These are phyloP conservation scores for Galago senegalensis DNA, from an alignment of 2,797 vertebrate genomes.

Conservation along the genomic window DNA sequence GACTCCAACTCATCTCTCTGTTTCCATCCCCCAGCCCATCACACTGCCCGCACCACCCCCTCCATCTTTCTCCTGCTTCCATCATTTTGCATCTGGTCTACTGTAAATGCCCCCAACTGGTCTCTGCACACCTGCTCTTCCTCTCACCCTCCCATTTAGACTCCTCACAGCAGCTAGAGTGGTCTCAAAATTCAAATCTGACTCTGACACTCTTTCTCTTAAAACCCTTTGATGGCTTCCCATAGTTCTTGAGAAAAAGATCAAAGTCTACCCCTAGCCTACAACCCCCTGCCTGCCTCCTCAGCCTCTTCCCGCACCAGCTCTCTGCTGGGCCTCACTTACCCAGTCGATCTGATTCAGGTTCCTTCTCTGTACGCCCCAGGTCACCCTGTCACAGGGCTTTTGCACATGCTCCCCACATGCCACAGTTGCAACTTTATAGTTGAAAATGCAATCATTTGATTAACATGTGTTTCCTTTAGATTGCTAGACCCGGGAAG, in stretches of 20 bases:
- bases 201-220: not conserved
- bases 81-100: not conserved
- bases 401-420: not conserved
- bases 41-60: not conserved
- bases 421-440: not conserved
- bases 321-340: not conserved
- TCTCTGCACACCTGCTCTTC: not conserved
- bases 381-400: not conserved
- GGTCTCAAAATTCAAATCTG: not conserved
- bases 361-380: not conserved
- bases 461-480: conserved; percentile 34
- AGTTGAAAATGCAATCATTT: not conserved
- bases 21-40: not conserved
- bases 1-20: not conserved
- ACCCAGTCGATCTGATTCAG: not conserved
- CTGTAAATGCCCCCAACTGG: not conserved
- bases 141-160: not conserved
- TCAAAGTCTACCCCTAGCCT: not conserved
- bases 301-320: not conserved
- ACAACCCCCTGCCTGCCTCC: not conserved
- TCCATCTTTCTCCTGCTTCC: not conserved
- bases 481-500: not conserved
- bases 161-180: not conserved
- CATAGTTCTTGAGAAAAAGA: not conserved
- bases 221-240: not conserved